Conservation (phyloP, 2,888 invertebrate genomes). For the Diaprepes abbreviatus region DNA sequence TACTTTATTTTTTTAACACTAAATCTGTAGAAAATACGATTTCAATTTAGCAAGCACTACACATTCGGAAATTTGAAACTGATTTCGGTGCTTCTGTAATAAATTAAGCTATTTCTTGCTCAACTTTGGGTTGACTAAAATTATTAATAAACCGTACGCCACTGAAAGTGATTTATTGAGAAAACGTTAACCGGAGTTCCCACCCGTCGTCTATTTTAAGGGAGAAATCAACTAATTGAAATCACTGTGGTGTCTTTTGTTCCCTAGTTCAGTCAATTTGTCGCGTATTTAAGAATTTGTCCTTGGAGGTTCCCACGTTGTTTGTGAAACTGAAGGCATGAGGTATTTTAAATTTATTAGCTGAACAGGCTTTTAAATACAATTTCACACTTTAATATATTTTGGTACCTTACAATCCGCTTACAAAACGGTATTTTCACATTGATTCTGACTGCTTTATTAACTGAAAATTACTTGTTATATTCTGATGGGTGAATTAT, state of each 20-base stretch:
- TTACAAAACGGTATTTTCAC: too few species aligned
- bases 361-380: slow-evolving; percentile 4
- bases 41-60: slow-evolving; percentile 4
- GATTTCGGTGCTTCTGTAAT: slow-evolving; percentile 7
- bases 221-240: slow-evolving; percentile 33
- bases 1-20: too few species aligned
- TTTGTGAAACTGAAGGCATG: slow-evolving; percentile 10
- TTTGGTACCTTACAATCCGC: too few species aligned
- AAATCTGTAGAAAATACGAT: too few species aligned
- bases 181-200: slow-evolving; percentile 25
- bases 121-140: slow-evolving; percentile 21
- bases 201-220: slow-evolving; percentile 21
- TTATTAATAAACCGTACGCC: slow-evolving; percentile 39
- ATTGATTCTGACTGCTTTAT: too few species aligned
- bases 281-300: slow-evolving; percentile 27
- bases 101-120: slow-evolving; percentile 30
- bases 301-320: slow-evolving; percentile 20
- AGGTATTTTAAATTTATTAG: slow-evolving; percentile 28
- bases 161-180: slow-evolving; percentile 38
- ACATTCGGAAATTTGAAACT: not conserved
- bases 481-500: too few species aligned
- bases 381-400: slow-evolving; percentile 3
- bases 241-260: slow-evolving; percentile 32
- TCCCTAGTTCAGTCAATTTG: slow-evolving; percentile 22
- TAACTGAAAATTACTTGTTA: too few species aligned